Base-by-base conservation (phyloP, 2,113 vertebrate species). In the Ciconia boyciana region DNA sequence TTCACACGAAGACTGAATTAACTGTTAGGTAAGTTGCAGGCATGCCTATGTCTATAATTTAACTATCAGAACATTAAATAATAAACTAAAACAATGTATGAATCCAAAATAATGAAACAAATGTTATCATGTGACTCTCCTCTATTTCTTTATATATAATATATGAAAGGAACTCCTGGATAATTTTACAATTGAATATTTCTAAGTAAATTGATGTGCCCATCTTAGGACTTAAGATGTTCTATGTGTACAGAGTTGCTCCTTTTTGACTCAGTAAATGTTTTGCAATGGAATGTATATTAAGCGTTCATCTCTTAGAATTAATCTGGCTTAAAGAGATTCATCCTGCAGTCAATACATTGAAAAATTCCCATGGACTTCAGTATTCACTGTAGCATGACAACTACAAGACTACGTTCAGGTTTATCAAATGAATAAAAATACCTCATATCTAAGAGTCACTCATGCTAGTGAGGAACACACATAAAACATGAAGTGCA, bases 361-460 rank as follows among this genome's bases (percentile, higher is more conserved):
- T 39, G 49, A 87, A 48, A 92, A 90, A 85, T 24, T 82, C 18
- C 24, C 57, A 71, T 9, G 19, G 51, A 24, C 29, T 77, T 81
- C 48, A 81, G 26, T 54, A 76, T 26, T 81, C 44, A 58, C 21
- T 57, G 11, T 13, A 69, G 15, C 2, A 0, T 17, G 17, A 62
- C 1, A 0, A 65, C 51, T 7, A 31, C 0, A 2, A 41, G 36
- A 81, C 11, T 44, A 6, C 4, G 5, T 25, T 74, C 19, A 64
- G 18, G 12, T 65, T 78, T 84, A 68, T 44, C 34, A 66, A 83
- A 89, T 24, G 4, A 69, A 48, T 60, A 85, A 93, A 55, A 32
- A 57, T 2, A 58, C 2, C 5, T 13, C 6, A 9, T 16, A 58
- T 10, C 48, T 39, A 52, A 48, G 20, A 85, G 36, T 22, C n/a